phyloP scores from a whole-genome alignment of 2,888 invertebrate genomes.

The Hofmannophila pseudospretella region DNA sequence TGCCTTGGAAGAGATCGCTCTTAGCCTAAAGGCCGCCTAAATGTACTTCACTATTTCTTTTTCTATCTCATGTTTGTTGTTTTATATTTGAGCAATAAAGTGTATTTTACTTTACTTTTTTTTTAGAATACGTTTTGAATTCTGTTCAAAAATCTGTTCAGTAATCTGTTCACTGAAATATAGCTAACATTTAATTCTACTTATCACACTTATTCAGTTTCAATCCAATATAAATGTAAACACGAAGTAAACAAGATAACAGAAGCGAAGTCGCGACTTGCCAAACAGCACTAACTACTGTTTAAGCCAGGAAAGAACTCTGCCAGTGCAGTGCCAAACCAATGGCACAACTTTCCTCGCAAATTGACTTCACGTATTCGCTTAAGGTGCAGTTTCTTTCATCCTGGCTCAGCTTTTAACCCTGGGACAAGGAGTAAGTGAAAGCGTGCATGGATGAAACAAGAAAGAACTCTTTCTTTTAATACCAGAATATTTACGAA shows the following conservation, averaged over 20 bases:
- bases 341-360: slow-evolving; percentile 70
- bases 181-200: no score
- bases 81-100: no score
- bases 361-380: slow-evolving; percentile 77
- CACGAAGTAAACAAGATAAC: slow-evolving; percentile 5
- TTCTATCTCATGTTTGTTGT: no score
- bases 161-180: no score
- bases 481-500: no score
- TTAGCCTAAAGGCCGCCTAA: no score
- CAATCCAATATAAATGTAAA: not conserved
- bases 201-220: not conserved
- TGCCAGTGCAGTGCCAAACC: slow-evolving; percentile 45
- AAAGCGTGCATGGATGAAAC: slow-evolving; percentile 21
- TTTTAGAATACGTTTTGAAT: no score
- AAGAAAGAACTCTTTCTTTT: no score
- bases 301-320: slow-evolving; percentile 47
- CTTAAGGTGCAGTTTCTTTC: slow-evolving; percentile 75
- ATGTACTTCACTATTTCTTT: no score
- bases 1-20: no score
- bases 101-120: no score
- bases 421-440: slow-evolving; percentile 10
- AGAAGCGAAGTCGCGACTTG: slow-evolving; percentile 35
- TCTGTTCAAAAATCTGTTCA: no score
- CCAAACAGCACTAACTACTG: slow-evolving; percentile 45
- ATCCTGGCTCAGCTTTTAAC: slow-evolving; percentile 50